phyloP scores from a whole-genome alignment of 2,888 invertebrate species.

The Aspidiotus destructor region DNA sequence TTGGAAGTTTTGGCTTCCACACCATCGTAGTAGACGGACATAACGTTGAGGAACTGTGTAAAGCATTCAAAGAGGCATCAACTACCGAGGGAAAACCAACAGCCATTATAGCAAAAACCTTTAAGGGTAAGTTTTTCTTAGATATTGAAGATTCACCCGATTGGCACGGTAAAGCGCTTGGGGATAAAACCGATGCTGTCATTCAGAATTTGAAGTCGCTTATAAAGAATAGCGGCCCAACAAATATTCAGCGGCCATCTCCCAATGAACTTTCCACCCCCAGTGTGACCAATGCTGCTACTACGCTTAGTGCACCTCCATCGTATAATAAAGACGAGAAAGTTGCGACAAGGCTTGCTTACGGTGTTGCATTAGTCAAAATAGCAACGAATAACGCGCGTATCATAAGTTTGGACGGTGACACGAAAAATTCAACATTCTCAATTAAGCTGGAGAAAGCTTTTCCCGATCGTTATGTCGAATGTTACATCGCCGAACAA shows the following conservation, averaged over 20 bases:
- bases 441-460: slow-evolving; percentile 77
- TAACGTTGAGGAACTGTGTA: slow-evolving; percentile 79
- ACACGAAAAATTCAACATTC: slow-evolving; percentile 98
- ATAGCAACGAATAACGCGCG: slow-evolving; percentile 58
- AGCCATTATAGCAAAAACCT: slow-evolving; percentile 92
- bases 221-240: slow-evolving; percentile 49
- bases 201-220: slow-evolving; percentile 41
- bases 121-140: slow-evolving; percentile 82
- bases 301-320: slow-evolving; percentile 71
- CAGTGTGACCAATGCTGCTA: slow-evolving; percentile 45
- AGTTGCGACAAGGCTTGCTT: slow-evolving; percentile 85
- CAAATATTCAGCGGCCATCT: slow-evolving; percentile 54
- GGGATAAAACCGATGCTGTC: slow-evolving; percentile 63
- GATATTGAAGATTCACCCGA: slow-evolving; percentile 86
- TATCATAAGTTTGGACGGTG: slow-evolving; percentile 91
- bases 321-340: slow-evolving; percentile 65
- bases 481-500: slow-evolving; percentile 99
- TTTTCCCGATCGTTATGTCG: slow-evolving; percentile 68
- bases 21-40: slow-evolving; percentile 93
- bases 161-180: slow-evolving; percentile 97
- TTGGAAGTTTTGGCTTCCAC: slow-evolving; percentile 85
- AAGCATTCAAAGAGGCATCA: slow-evolving; percentile 75
- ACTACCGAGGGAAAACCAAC: slow-evolving; percentile 72
- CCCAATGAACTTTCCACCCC: slow-evolving; percentile 48
- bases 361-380: slow-evolving; percentile 88